Evolutionary conservation across 2,113 vertebrate genomes (phyloP).

Genomic region (Buteo buteo): DNA sequence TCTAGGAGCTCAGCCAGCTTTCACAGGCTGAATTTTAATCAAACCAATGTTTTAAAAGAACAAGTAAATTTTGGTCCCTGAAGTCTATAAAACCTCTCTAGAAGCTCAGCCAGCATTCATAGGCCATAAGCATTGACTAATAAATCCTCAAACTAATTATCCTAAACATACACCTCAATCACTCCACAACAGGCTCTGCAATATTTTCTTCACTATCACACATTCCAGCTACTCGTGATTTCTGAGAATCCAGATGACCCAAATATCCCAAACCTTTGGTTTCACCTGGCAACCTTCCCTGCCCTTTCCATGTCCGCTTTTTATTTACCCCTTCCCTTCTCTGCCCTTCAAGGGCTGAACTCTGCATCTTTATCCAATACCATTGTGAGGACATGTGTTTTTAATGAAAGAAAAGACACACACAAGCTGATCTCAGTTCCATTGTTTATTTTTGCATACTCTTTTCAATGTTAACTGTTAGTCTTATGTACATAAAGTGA

Average conservation of each 20-base stretch:
- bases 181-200: background rate
- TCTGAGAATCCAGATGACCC: background rate
- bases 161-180: background rate
- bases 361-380: background rate
- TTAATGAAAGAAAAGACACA: conserved; percentile 22
- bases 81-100: background rate
- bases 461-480: background rate
- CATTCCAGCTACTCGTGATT: background rate
- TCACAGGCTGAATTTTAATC: background rate
- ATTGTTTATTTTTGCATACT: conserved; percentile 31
- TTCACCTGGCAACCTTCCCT: background rate
- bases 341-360: background rate
- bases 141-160: background rate
- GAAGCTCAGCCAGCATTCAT: background rate
- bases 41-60: background rate
- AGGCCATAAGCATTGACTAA: background rate
- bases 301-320: background rate
- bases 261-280: background rate
- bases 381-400: background rate
- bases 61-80: background rate
- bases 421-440: background rate
- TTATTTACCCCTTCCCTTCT: background rate
- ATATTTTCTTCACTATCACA: background rate
- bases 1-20: background rate
- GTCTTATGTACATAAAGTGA: background rate